These are phyloP conservation scores for Drosophila kohkoa DNA, from an alignment of 1,140 invertebrate genomes.

Conservation along the genomic window DNA sequence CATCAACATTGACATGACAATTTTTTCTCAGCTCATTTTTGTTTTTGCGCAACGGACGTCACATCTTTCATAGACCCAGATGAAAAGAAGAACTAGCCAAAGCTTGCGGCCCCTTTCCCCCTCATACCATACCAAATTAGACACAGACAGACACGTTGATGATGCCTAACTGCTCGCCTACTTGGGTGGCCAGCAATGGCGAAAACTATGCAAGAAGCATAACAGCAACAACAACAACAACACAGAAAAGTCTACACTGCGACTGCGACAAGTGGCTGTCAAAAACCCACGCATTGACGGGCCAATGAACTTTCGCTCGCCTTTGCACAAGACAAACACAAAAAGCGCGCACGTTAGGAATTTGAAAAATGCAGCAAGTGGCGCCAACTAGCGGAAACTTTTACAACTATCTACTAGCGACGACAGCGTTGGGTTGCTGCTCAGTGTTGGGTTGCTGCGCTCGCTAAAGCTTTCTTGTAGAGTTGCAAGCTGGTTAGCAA, in stretches of 20 bases:
- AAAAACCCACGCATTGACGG: conserved; percentile 60
- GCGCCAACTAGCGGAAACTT: conserved; percentile 23
- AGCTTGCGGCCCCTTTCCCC: not conserved
- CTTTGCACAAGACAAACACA: conserved; percentile 4
- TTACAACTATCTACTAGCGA: not conserved
- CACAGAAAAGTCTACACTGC: not conserved
- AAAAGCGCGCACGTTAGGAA: conserved; percentile 8
- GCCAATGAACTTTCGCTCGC: conserved; percentile 56
- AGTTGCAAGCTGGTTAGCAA: conserved; percentile 1
- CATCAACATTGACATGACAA: conserved; percentile 50
- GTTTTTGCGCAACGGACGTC: conserved; percentile 50
- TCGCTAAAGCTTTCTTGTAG: not conserved
- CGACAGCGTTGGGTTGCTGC: not conserved
- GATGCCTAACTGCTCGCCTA: conserved; percentile 4
- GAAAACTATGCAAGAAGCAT: conserved; percentile 35
- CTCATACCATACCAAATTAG: conserved; percentile 13
- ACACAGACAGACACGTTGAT: conserved; percentile 11
- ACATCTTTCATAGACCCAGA: conserved; percentile 50
- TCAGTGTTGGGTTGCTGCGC: not conserved
- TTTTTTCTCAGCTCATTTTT: conserved; percentile 50
- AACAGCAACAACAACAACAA: conserved; percentile 18
- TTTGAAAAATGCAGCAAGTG: conserved; percentile 16
- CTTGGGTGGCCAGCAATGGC: conserved; percentile 56
- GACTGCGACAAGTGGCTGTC: conserved; percentile 60
- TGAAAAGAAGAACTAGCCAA: conserved; percentile 47